Conservation (phyloP, 2,888 invertebrate species). For the Tanytarsus gracilentus region DNA sequence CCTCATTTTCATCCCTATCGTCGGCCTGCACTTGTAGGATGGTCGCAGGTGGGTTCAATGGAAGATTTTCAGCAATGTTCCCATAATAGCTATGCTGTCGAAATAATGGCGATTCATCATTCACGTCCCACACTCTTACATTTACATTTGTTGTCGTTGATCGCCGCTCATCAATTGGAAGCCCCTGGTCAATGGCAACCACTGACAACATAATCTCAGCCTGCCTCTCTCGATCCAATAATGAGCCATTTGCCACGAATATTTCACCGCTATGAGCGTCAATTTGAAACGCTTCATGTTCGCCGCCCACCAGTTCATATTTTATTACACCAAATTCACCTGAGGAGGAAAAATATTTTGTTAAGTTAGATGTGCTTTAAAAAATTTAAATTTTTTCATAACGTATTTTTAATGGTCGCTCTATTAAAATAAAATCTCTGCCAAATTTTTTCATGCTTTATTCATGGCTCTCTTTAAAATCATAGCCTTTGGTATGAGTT, state of each 20-base stretch:
- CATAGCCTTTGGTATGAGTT: no score
- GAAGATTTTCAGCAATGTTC: conserved; percentile 74
- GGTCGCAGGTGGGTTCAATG: conserved; percentile 69
- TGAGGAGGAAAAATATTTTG: conserved; percentile 32
- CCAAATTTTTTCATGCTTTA: no score
- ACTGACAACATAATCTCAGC: conserved; percentile 66
- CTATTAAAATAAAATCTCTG: no score
- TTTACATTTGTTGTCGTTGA: conserved; percentile 47
- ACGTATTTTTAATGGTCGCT: no score
- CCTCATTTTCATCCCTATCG: conserved; percentile 69
- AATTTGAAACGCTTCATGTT: conserved; percentile 63
- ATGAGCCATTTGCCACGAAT: conserved; percentile 58
- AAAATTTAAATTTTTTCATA: no score
- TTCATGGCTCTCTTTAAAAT: no score
- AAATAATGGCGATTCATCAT: conserved; percentile 81
- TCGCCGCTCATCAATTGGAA: conserved; percentile 16
- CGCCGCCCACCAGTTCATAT: conserved; percentile 68
- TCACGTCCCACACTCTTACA: conserved; percentile 71
- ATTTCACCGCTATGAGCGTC: conserved; percentile 64
- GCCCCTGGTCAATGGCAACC: conserved; percentile 69
- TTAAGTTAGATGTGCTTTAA: neutral
- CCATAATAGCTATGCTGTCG: conserved; percentile 65
- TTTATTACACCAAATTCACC: conserved; percentile 66
- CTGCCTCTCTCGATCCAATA: conserved; percentile 68
- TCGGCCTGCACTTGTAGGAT: conserved; percentile 72